Base-by-base conservation (phyloP, 2,113 vertebrate genomes). In the Poicephalus meyeri region DNA sequence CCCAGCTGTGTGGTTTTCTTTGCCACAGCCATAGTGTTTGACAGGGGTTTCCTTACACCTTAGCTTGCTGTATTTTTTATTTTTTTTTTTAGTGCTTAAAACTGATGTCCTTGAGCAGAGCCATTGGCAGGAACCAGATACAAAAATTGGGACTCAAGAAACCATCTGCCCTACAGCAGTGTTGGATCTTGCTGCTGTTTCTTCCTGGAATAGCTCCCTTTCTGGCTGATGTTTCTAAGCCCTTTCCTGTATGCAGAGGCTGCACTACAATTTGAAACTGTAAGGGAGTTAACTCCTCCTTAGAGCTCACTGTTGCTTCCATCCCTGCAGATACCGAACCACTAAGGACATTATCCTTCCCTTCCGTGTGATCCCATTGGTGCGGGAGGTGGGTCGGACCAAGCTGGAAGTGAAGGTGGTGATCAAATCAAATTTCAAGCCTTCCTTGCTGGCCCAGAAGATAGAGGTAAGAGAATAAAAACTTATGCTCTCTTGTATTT, bases 381-480 rank as follows among this genome's bases (percentile, higher is more conserved):
- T 99, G 82, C 98, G 99, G 78, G 99, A 99, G 95, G 99, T 99
- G 58, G 99, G 99, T 31, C 99, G 99, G 97, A 99, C 99, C 91
- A 99, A 99, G 92, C 98, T 99, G 91, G 99, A 99, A 93, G 99
- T 99, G 52, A 99, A 99, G 94, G 99, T 99, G 91, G 99, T 99
- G 96, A 99, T 99, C 97, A 99, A 99, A 98, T 99, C 99, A 93
- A 99, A 99, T 96, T 99, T 99, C 94, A 99, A 99, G 95, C 99
- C 99, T 49, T 99, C 99, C 5, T 98, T 99, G 74, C 97, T 99
- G 97, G 99, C 99, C 94, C 99, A 99, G 98, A 99, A 99, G 98
- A 99, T 99, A 94, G 99, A 99, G 99, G 99, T 99, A 95, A 98
- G 97, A 44, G 41, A 20, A 65, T 44, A 64, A 81, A 73, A 35